Conservation (phyloP, 2,797 vertebrate species). For the Dryobates pubescens region DNA sequence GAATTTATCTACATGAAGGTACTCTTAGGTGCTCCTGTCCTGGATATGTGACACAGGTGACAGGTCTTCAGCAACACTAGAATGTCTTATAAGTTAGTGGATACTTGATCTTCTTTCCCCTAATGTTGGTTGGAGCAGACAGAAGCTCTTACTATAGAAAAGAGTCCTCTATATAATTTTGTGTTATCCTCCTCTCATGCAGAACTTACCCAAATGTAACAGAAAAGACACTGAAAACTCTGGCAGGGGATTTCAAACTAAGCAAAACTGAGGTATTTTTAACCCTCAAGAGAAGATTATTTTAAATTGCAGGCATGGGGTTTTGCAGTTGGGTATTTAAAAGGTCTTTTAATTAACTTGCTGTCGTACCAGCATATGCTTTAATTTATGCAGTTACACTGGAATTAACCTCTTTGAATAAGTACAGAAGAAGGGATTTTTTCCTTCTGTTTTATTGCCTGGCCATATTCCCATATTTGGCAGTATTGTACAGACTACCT, state of each 20-base stretch:
- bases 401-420: background rate
- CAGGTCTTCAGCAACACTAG: background rate
- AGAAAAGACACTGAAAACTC: background rate
- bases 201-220: background rate
- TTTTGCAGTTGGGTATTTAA: background rate
- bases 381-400: background rate
- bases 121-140: background rate
- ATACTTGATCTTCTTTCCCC: background rate
- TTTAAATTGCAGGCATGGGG: background rate
- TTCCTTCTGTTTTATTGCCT: background rate
- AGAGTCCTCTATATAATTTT: background rate
- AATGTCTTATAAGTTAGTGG: background rate
- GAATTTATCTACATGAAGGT: background rate
- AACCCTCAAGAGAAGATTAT: background rate
- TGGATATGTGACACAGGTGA: background rate
- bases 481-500: background rate
- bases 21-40: background rate
- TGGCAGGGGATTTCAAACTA: background rate
- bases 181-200: background rate
- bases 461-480: background rate
- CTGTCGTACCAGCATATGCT: fast-evolving
- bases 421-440: background rate
- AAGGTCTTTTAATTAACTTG: background rate
- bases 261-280: background rate
- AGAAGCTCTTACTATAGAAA: background rate